Percentiles rank a stretch among this genome's conserved stretches.
Evolutionary conservation across 2,888 invertebrate species (phyloP).

Genomic region (Trichopoda pennipes): DNA sequence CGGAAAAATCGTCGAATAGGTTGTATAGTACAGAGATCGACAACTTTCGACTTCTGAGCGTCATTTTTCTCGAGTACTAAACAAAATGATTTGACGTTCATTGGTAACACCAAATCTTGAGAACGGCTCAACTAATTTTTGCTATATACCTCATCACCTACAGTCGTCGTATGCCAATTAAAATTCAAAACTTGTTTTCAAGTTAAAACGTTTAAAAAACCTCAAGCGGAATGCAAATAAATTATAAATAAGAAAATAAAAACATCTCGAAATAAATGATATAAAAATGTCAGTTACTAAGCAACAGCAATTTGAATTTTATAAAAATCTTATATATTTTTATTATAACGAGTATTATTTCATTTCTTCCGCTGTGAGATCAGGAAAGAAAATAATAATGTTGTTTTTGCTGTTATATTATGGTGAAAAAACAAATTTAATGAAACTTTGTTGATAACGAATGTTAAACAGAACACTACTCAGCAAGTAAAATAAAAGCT

Average conservation of each 20-base stretch:
- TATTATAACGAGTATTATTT: not conserved
- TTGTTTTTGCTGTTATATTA: conserved; percentile 1
- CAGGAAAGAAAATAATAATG: conserved; percentile 31
- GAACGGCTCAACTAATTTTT: too few relatives aligned
- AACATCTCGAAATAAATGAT: not conserved
- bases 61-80: too few relatives aligned
- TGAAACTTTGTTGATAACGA: conserved; percentile 26
- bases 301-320: conserved; percentile 3
- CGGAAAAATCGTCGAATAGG: too few relatives aligned
- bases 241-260: conserved; percentile 8
- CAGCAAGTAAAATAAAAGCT: too few relatives aligned
- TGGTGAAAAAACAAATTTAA: not conserved
- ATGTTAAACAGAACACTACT: not conserved
- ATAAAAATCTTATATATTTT: conserved; percentile 11
- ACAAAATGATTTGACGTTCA: too few relatives aligned
- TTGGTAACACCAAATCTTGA: too few relatives aligned
- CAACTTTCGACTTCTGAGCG: too few relatives aligned
- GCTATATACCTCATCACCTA: not conserved
- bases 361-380: not conserved
- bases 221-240: conserved; percentile 5
- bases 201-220: not conserved
- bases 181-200: not conserved
- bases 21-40: too few relatives aligned
- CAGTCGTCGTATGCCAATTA: not conserved
- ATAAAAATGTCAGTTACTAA: conserved; percentile 16